Percentiles rank a stretch among this genome's conserved stretches.
These are phyloP conservation scores for Drosophila sucinea DNA, from an alignment of 1,140 invertebrate genomes.

Conservation along the genomic window DNA sequence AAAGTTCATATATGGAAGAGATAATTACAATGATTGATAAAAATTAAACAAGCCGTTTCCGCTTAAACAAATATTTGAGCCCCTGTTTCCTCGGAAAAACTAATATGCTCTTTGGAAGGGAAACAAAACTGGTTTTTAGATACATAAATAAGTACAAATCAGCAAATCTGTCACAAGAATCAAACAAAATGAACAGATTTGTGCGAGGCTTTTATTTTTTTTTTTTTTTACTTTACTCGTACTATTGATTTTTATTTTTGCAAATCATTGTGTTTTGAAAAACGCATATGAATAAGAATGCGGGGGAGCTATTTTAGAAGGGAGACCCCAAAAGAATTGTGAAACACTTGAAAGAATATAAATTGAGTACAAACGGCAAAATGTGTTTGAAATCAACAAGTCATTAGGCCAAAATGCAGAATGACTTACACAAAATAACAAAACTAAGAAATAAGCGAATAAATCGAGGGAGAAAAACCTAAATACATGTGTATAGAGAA, in stretches of 20 bases:
- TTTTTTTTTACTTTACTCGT: neutral
- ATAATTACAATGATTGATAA: too few relatives aligned
- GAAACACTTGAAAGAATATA: slow-evolving; percentile 40
- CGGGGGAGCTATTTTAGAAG: slow-evolving; percentile 33
- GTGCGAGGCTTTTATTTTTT: neutral
- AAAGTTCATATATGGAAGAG: too few relatives aligned
- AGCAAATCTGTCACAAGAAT: slow-evolving; percentile 35
- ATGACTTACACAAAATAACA: slow-evolving; percentile 64
- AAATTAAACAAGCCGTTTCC: neutral
- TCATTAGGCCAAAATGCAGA: slow-evolving; percentile 75
- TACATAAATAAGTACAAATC: slow-evolving; percentile 30
- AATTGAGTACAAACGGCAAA: slow-evolving; percentile 37
- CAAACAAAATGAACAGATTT: slow-evolving; percentile 21
- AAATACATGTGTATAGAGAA: slow-evolving; percentile 39
- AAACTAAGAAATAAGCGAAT: neutral
- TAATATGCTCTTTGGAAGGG: slow-evolving; percentile 7
- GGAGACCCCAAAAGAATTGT: slow-evolving; percentile 40
- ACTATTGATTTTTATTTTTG: slow-evolving; percentile 22
- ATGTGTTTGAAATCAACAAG: slow-evolving; percentile 58
- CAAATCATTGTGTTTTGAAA: slow-evolving; percentile 37
- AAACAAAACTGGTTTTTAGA: slow-evolving; percentile 53
- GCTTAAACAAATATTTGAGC: neutral
- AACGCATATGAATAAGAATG: slow-evolving; percentile 29
- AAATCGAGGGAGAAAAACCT: slow-evolving; percentile 8
- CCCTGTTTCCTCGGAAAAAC: neutral